Evolutionary conservation across 2,888 invertebrate species (phyloP), one percentile per base, ranked within the genome.

Genomic region (Epirrhoe tristata): DNA sequence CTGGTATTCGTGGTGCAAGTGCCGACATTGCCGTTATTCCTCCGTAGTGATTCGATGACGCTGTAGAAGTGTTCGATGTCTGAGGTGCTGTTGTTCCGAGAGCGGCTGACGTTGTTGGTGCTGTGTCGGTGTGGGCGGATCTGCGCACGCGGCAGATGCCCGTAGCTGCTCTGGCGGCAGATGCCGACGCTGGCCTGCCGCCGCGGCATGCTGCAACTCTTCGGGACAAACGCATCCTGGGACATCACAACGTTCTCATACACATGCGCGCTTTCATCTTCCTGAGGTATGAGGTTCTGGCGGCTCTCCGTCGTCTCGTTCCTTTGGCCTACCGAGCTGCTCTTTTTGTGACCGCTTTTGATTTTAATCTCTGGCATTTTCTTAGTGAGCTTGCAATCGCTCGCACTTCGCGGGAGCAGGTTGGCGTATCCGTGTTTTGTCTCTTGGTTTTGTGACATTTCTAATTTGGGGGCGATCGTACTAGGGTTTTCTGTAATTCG

Each of bases 181-280:
- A 91, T 86, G 55, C 84, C 85, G 67, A 75, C 85, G 67, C 81
- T 80, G 53, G 87, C 82, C 67, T 87, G 88, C 16, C 93, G 85
- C 1, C 93, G 87, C 57, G 94, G 94, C 93, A 93, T 93, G 76
- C 90, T 93, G 76, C 93, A 92, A 72, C 90, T 93, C 72, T 86
- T 88, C 39, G 91, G 89, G 31, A 88, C 87, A 77, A 89, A 88
- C 3, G 85, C 70, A 43, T 91, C 91, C 70, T 83, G 83, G 31
- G 84, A 75, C 76, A 83, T 64, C 6, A 87, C 75, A 1, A 94
- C 80, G 80, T 94, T 94, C 72, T 93, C 94, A 75, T 94, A 94
- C 48, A 93, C 89, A 75, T 94, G 94, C 7, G 86, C 82, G 75
- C 80, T 79, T 61, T 90, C 91, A 63, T 93, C 93, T 63, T 94